Evolutionary conservation across 2,888 invertebrate genomes (phyloP).

Genomic region (Pollenia griseotomentosa): DNA sequence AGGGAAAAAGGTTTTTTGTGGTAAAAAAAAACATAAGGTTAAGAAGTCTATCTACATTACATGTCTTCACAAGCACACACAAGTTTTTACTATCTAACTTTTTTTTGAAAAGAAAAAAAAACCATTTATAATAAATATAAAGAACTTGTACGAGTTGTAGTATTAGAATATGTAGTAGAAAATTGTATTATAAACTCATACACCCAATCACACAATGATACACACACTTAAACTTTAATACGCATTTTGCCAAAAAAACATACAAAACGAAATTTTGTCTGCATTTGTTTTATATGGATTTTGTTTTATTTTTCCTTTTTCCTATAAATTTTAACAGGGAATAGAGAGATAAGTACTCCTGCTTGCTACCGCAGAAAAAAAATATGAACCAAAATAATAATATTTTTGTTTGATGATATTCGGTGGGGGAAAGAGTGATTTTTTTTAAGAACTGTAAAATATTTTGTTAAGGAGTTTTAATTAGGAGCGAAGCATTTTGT

Average conservation of each 20-base stretch:
- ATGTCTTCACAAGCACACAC: neutral
- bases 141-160: slow-evolving; percentile 43
- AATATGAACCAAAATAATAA: neutral
- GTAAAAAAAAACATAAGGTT: slow-evolving; percentile 59
- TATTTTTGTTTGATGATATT: slow-evolving; percentile 11
- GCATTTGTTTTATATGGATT: slow-evolving; percentile 25
- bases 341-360: slow-evolving; percentile 51
- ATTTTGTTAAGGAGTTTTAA: too few relatives aligned
- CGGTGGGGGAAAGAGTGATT: neutral
- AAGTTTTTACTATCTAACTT: neutral
- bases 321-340: slow-evolving; percentile 60
- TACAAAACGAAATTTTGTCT: neutral
- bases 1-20: slow-evolving; percentile 26
- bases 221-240: slow-evolving; percentile 7
- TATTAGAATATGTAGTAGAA: slow-evolving; percentile 46
- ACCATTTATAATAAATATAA: slow-evolving; percentile 57
- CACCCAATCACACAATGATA: neutral
- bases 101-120: neutral
- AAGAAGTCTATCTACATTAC: slow-evolving; percentile 59
- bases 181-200: slow-evolving; percentile 34
- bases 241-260: neutral
- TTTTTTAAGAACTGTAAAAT: too few relatives aligned
- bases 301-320: neutral
- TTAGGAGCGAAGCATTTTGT: too few relatives aligned
- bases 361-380: slow-evolving; percentile 3